phyloP scores from a whole-genome alignment of 2,797 vertebrate species.

The Rousettus madagascariensis region DNA sequence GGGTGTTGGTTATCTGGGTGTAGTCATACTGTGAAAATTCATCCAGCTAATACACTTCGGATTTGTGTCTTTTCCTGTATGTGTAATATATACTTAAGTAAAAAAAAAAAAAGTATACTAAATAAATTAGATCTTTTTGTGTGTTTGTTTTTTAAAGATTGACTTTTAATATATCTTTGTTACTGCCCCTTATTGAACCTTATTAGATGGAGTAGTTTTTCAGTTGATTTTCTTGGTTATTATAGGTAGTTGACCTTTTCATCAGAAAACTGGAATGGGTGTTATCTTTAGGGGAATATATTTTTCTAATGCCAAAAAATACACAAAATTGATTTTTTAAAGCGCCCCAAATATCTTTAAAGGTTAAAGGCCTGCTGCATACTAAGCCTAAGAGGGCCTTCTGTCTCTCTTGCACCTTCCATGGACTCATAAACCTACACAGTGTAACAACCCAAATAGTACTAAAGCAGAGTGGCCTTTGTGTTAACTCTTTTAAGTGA shows the following conservation, averaged over 20 bases:
- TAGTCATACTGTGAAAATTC: neutral
- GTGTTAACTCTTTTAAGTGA: neutral
- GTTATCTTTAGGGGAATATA: neutral
- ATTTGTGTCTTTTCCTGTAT: neutral
- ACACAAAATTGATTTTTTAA: neutral
- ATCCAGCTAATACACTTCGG: neutral
- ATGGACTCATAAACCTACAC: neutral
- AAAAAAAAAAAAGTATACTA: neutral
- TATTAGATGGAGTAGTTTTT: neutral
- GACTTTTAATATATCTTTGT: neutral
- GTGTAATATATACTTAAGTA: neutral
- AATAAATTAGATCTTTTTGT: neutral
- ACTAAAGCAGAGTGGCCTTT: neutral
- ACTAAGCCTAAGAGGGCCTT: neutral
- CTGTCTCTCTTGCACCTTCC: neutral
- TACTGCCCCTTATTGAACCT: neutral
- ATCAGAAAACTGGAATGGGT: neutral
- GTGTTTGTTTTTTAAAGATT: neutral
- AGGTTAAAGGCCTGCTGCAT: neutral
- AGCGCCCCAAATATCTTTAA: neutral
- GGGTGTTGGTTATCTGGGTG: neutral
- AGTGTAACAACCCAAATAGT: neutral
- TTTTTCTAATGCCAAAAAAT: neutral
- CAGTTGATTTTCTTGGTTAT: neutral
- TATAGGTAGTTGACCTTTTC: neutral